Conservation (phyloP, 2,113 vertebrate species). For the Zosterops hypoxanthus region DNA sequence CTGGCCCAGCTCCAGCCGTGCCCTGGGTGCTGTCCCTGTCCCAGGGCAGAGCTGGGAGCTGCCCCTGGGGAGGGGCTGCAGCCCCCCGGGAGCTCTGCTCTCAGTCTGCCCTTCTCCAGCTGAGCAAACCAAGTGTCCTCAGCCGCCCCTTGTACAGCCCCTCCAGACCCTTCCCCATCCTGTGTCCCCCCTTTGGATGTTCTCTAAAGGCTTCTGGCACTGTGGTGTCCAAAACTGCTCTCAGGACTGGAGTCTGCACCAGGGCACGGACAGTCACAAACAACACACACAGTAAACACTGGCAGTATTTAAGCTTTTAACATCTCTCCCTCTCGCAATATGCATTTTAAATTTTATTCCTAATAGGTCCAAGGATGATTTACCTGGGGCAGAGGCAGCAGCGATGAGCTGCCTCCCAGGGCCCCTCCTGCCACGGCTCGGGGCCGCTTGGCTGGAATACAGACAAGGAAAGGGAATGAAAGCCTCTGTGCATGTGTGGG, state of each 20-base stretch:
- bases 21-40: not conserved
- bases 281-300: not conserved
- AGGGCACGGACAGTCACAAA: not conserved
- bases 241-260: not conserved
- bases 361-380: not conserved
- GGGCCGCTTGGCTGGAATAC: not conserved
- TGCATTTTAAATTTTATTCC: not conserved
- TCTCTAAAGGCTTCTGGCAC: not conserved
- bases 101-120: not conserved
- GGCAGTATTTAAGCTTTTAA: not conserved
- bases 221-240: not conserved
- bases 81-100: not conserved
- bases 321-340: not conserved
- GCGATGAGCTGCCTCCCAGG: not conserved
- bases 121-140: not conserved
- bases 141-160: not conserved
- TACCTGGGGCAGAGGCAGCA: not conserved
- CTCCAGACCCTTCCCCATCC: not conserved
- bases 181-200: accelerated
- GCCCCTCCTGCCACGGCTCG: not conserved
- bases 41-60: not conserved
- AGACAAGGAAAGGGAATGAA: not conserved
- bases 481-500: constrained; percentile 3
- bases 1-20: not conserved
- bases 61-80: not conserved